Evolutionary conservation across 2,797 vertebrate species (phyloP).

Genomic region (Nannoperca australis): DNA sequence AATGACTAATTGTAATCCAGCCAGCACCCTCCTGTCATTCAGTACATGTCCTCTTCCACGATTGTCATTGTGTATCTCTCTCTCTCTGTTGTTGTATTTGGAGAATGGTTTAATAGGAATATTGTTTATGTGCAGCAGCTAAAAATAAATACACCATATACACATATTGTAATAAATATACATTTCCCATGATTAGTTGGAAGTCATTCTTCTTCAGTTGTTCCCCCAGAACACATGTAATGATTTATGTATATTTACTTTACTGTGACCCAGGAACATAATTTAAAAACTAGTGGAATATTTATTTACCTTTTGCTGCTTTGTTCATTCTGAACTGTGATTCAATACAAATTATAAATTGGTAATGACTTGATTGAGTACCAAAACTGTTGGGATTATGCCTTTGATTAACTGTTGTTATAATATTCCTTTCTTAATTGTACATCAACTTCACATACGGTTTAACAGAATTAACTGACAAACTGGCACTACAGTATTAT

Average conservation of each 20-base stretch:
- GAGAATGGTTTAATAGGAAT: neutral
- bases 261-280: slow-evolving; percentile 13
- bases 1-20: slow-evolving; percentile 45
- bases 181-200: too few species aligned
- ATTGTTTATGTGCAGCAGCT: slow-evolving; percentile 3
- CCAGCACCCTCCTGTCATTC: slow-evolving; percentile 36
- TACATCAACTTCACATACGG: neutral
- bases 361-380: slow-evolving; percentile 10
- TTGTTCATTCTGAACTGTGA: slow-evolving; percentile 22
- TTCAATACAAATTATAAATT: slow-evolving; percentile 9
- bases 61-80: neutral
- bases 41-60: slow-evolving; percentile 20
- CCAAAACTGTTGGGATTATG: neutral
- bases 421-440: neutral
- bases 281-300: neutral
- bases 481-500: neutral
- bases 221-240: slow-evolving; percentile 5
- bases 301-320: slow-evolving; percentile 14
- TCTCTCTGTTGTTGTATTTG: slow-evolving; percentile 4
- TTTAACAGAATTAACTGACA: neutral
- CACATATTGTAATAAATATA: too few species aligned
- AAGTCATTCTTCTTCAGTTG: neutral
- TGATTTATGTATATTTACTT: slow-evolving; percentile 39
- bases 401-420: neutral
- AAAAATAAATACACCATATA: neutral